phyloP scores from a whole-genome alignment of 2,888 invertebrate species.

The Stratiomys singularior region DNA sequence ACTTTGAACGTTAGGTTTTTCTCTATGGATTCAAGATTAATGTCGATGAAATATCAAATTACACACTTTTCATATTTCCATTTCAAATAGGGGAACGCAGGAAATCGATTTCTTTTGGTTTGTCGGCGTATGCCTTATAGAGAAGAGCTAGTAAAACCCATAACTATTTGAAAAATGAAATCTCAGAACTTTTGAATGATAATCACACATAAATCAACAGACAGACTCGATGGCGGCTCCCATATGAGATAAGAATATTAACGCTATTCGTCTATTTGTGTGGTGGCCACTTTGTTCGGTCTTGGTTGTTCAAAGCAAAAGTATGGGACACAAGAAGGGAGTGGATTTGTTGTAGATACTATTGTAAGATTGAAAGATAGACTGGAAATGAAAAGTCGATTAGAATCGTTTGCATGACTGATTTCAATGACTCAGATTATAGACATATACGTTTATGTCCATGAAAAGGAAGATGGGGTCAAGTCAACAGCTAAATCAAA shows the following conservation, averaged over 20 bases:
- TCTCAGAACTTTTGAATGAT: conserved; percentile 18
- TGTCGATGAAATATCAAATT: conserved; percentile 4
- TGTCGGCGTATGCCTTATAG: neutral
- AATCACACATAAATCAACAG: conserved; percentile 8
- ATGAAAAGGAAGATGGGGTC: no score
- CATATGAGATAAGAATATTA: conserved; percentile 22
- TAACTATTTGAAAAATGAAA: conserved; percentile 5
- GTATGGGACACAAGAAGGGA: no score
- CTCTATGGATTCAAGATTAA: conserved; percentile 7
- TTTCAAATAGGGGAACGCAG: neutral
- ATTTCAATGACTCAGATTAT: conserved; percentile 8
- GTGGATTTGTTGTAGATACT: neutral
- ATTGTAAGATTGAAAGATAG: neutral
- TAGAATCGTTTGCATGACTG: neutral
- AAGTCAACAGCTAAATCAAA: no score
- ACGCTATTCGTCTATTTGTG: neutral
- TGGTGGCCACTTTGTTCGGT: no score
- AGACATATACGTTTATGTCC: no score
- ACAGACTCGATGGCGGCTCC: neutral
- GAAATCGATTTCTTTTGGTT: neutral
- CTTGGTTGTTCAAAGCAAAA: no score
- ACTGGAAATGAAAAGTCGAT: neutral
- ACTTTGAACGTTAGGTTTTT: neutral
- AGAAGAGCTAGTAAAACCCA: no score
- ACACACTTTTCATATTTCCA: neutral